Evolutionary conservation across 2,888 invertebrate species (phyloP), one percentile per base, ranked within the genome.

Genomic region (Pterostichus madidus): DNA sequence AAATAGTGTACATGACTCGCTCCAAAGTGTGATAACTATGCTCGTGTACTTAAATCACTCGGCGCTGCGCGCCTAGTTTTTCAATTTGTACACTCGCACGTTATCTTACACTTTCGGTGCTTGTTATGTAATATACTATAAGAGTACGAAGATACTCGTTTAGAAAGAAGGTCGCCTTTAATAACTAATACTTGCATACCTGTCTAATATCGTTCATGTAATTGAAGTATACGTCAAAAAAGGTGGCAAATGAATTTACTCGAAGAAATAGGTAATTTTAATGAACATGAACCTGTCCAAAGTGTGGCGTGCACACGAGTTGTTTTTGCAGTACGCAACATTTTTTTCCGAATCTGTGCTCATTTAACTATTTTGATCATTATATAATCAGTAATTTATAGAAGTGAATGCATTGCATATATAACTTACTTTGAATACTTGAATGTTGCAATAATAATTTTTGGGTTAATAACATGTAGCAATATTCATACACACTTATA

Each of bases 401-500:
- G 68, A 39, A 75, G 75, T 75, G 75, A 75, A 75, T 75, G 75
- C 44, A 44, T 71, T 75, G 75, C 44, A 44, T 71, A 71, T 39
- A 39, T 71, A 68, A 44, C 13, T 17, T 15, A 71, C 44, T 71
- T 71, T 71, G 68, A 71, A 71, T 71, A 61, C 61, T 11, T 7
- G 17, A 39, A 75, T 75, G 49, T 75, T 52, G 75, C 13, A 75
- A 75, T 52, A 52, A 71, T 71, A 52, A 52, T 75, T 75, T 75
- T 75, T 75, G 75, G 75, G 75, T 75, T 52, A 75, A 75, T 75
- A 15, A 52, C 52, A 75, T 75, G 75, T 32, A 75, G 52, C n/a
- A 75, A 64, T 64, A 64, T 35, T 5, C 24, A 24, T 24, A 24
- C 13, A 78, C 39, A 35, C 24, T 2, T 24, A 61, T 78, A 61